Evolutionary conservation across 1,140 invertebrate genomes (phyloP), one percentile per base, ranked within the genome.

Genomic region (Tetragonula clypearis): DNA sequence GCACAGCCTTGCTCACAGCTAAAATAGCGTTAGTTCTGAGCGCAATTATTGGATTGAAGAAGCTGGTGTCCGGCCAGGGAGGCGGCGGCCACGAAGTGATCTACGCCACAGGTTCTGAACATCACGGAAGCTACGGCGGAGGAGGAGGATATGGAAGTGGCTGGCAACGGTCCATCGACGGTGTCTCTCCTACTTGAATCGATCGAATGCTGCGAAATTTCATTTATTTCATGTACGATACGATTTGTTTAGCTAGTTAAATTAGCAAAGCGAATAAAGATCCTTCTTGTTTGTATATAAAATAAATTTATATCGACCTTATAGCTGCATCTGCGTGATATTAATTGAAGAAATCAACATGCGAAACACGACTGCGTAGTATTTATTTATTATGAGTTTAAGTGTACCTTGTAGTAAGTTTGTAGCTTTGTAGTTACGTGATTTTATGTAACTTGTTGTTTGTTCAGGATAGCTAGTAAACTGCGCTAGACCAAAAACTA

Each of bases 1-100:
- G 96, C 35, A 96, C 96, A 4, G 97, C 97, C 17, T 93, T 97
- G 58, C 93, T 97, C 12, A 95, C 97, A 41, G 96, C 96, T 1
- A 97, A 97, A 92, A 95, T 97, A 65, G 96, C 96, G 1, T 91
- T 97, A 17, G 94, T 97, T 69, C 91, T 97, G n/a, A 96, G 96
- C 5, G 95, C 96, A 5, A 95, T 97, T 89, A 95, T 96, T 85
- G 96, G 96, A 79, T 88, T 97, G 90, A 97, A 97, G 93, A 97
- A 97, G 92, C 94, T 95, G 75, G 95, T 95, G 9, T 95, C 94
- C 6, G 92, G 95, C 79, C 95, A 93, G 55, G 95, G 95, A 79
- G 95, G 95, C 84, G 95, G 95, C 78, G 95, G 96, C 8, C 93
- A 95, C 41, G 94, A 96, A 85, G 96, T 96, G 2, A 96, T 96